Percentiles rank a stretch among this genome's conserved stretches.
These are phyloP conservation scores for Dipodomys ordii DNA, from an alignment of 2,113 vertebrate species.

Conservation along the genomic window DNA sequence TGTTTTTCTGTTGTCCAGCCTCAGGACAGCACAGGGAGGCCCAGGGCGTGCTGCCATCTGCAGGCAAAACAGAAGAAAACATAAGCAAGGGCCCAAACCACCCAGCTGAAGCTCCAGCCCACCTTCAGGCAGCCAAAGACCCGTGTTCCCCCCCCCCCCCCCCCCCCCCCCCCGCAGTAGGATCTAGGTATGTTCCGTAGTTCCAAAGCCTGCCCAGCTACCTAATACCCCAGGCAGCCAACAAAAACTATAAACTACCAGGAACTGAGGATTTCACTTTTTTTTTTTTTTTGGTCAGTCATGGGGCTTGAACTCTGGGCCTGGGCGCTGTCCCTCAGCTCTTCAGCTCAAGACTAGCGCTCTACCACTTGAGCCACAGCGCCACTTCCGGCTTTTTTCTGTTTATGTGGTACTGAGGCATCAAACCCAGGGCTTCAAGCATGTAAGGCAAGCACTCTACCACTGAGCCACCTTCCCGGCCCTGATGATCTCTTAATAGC, in stretches of 20 bases:
- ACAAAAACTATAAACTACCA: neutral
- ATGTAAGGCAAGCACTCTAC: no score
- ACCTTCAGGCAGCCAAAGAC: neutral
- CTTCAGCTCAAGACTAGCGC: no score
- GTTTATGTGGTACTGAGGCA: no score
- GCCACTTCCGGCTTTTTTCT: no score
- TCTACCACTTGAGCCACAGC: no score
- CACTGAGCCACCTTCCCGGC: no score
- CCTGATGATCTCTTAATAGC: neutral
- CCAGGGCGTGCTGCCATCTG: conserved; percentile 74
- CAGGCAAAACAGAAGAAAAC: conserved; percentile 56
- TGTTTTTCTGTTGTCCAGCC: neutral
- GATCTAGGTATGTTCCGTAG: neutral
- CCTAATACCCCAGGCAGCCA: neutral
- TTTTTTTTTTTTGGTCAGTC: no score
- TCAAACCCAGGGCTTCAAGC: no score
- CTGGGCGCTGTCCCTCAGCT: no score
- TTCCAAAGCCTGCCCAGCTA: neutral
- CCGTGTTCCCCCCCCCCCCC: no score
- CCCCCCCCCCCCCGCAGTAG: no score
- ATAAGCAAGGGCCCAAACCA: neutral
- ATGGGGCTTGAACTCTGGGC: no score
- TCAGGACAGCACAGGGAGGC: neutral
- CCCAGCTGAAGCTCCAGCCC: neutral
- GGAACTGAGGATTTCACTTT: neutral